A percentile compares a stretch with the other conserved stretches of the same genome.
These are phyloP conservation scores for Micromesistius poutassou DNA, from an alignment of 2,797 vertebrate species.

Conservation along the genomic window DNA sequence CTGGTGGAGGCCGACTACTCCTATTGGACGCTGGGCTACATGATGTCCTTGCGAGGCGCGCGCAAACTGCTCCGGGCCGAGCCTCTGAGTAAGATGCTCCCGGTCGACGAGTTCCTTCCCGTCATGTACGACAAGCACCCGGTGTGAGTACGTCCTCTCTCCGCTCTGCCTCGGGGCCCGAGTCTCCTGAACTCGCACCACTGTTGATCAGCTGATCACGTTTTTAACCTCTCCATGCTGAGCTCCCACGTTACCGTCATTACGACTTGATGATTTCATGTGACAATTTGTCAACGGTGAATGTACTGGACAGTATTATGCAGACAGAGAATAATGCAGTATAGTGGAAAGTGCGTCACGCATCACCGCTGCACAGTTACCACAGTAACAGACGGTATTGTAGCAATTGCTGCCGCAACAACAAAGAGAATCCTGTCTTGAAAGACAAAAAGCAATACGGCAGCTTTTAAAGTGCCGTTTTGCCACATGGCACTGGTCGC, in stretches of 20 bases:
- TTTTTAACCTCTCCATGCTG: too few species aligned
- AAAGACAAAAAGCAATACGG: not conserved
- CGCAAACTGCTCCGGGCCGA: conserved; percentile 80
- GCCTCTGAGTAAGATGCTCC: conserved; percentile 82
- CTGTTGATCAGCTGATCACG: too few species aligned
- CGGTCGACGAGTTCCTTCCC: conserved; percentile 89
- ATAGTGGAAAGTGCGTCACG: not conserved
- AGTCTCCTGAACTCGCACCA: too few species aligned
- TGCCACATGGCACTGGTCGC: too few species aligned
- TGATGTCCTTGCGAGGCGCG: conserved; percentile 84
- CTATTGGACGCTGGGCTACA: conserved; percentile 89
- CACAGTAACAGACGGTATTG: not conserved
- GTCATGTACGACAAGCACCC: conserved; percentile 92
- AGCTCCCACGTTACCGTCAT: not conserved
- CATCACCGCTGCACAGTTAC: not conserved
- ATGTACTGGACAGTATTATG: not conserved
- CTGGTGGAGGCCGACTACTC: conserved; percentile 90
- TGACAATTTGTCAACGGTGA: not conserved
- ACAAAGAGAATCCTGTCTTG: not conserved
- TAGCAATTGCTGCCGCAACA: not conserved
- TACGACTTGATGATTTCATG: too few species aligned
- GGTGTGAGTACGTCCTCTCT: conserved; percentile 70
- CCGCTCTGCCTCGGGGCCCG: not conserved
- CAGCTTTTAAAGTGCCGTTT: too few species aligned
- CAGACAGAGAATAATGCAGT: not conserved